phyloP scores from a whole-genome alignment of 2,888 invertebrate genomes.

The Oscheius sp. region DNA sequence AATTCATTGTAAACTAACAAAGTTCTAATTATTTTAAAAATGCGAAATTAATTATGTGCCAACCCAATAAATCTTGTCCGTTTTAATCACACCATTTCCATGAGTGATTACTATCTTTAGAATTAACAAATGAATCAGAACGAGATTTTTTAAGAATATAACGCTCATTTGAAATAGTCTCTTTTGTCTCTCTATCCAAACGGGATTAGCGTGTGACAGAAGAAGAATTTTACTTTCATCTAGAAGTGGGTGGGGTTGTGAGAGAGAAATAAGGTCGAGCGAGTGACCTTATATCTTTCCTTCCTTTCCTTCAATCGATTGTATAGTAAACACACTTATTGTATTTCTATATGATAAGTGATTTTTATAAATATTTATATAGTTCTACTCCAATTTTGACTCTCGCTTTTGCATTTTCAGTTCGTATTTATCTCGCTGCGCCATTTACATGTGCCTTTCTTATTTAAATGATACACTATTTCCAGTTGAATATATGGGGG shows the following conservation, averaged over 20 bases:
- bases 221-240: slow-evolving; percentile 30
- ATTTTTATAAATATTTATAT: slow-evolving; percentile 30
- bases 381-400: slow-evolving; percentile 22
- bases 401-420: slow-evolving; percentile 20
- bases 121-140: slow-evolving; percentile 26
- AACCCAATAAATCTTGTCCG: slow-evolving; percentile 14
- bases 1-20: no score
- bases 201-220: slow-evolving; percentile 24
- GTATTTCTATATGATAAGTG: slow-evolving; percentile 30
- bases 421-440: background rate
- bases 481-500: background rate
- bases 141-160: slow-evolving; percentile 32
- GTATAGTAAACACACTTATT: slow-evolving; percentile 30
- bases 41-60: no score
- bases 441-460: background rate
- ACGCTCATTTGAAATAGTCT: slow-evolving; percentile 29
- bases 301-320: slow-evolving; percentile 31
- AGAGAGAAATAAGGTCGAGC: slow-evolving; percentile 31
- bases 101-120: slow-evolving; percentile 25
- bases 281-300: slow-evolving; percentile 23
- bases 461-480: background rate
- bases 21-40: no score
- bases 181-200: slow-evolving; percentile 16
- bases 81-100: slow-evolving; percentile 29
- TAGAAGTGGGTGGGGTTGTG: slow-evolving; percentile 32